Percentiles rank a stretch among this genome's conserved stretches.
Conservation (phyloP, 2,113 vertebrate genomes). For the Oceanites oceanicus region DNA sequence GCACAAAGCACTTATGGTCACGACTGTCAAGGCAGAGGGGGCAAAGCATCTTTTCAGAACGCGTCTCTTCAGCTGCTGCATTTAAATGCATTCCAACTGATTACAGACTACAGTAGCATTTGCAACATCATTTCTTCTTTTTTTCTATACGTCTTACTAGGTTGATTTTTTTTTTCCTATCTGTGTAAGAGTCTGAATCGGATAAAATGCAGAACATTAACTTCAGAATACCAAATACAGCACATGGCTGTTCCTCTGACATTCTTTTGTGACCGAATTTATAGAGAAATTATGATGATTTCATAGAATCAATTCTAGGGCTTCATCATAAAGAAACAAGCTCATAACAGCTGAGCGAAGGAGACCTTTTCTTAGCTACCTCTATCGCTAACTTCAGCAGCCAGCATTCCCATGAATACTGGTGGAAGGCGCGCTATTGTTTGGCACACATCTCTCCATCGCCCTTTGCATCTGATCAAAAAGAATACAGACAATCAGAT, state of each 20-base stretch:
- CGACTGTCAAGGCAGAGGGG: background rate
- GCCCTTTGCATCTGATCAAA: background rate
- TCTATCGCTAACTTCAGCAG: background rate
- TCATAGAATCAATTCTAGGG: background rate
- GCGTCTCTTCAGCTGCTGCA: background rate
- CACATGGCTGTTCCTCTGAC: background rate
- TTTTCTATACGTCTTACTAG: background rate
- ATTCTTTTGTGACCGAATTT: background rate
- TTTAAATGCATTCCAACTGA: background rate
- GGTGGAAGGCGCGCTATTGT: rapidly evolving
- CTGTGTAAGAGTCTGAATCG: background rate
- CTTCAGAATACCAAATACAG: background rate
- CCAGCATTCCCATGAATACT: background rate
- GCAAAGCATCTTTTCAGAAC: background rate
- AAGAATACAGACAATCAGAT: background rate
- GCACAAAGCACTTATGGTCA: background rate
- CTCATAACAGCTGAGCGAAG: background rate
- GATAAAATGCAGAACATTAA: background rate
- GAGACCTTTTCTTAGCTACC: background rate
- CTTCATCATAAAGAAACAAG: background rate
- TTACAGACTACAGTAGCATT: background rate
- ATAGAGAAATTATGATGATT: background rate
- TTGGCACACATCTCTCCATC: background rate
- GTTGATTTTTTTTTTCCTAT: rapidly evolving
- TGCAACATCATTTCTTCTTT: background rate